Evolutionary conservation across 2,113 vertebrate species (phyloP), one percentile per base, ranked within the genome.

Genomic region (Fregata magnificens): DNA sequence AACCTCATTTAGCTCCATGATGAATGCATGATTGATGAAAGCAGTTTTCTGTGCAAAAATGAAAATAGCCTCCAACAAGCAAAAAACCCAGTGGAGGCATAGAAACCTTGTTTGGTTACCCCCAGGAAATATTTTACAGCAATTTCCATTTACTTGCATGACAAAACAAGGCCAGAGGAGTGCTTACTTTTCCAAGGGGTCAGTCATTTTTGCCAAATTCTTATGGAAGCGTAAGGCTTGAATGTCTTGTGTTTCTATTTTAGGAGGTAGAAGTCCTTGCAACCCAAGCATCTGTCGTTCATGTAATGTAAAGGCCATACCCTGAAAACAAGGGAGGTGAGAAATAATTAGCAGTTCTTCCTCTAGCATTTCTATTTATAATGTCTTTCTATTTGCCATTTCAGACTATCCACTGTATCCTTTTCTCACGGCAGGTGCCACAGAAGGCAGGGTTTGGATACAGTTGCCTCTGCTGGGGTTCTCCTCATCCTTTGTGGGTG

Each of bases 241-340:
- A 62, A 99, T 98, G 96, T 99, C 99, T 74, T 99, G 99, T 0
- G 99, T 99, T 97, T 99, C 99, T 66, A 99, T 98, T 97, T 99
- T 99, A 6, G 99, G 99, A 94, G 99, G 99, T 5, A 99, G 97
- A 50, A 99, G 98, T 19, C 99, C 99, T 84, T 99, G 99, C 82
- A 99, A 96, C 11, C 99, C 99, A 28, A 99, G 98, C 88, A 99
- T 99, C 61, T 99, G 99, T 13, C 99, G 98, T 86, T 99, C 99
- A 31, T 98, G 96, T 12, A 99, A 88, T 0, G 99, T 98, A 85
- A 99, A 99, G n/a, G 99, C 99, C 99, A 99, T 99, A 19, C 99
- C 99, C 99, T 99, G 96, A 7, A 79, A 49, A 32, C 17, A 73
- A 29, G 82, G 44, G 77, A 94, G 52, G 63, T 2, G 63, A 69